Percentiles rank a stretch among this genome's conserved stretches.
phyloP scores from a whole-genome alignment of 2,113 vertebrate genomes.

The Etheostoma cragini region DNA sequence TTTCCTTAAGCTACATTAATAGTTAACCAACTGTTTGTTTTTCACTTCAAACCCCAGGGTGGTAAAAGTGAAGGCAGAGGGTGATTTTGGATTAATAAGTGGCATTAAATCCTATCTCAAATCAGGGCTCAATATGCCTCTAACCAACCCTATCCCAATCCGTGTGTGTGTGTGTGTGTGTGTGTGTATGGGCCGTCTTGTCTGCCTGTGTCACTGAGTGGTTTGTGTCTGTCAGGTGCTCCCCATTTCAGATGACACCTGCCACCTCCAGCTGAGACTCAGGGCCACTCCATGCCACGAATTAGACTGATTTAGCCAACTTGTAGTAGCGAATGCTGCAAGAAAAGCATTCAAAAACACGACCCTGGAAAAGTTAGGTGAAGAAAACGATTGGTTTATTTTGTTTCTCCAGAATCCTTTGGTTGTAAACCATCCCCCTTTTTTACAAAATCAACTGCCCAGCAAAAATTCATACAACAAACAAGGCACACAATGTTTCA shows the following conservation, averaged over 20 bases:
- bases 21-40: not conserved
- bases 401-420: not conserved
- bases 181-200: not conserved
- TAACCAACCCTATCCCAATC: not conserved
- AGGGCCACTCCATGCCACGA: slow-evolving; percentile 44
- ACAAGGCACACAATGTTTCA: slow-evolving; percentile 60
- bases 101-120: not conserved
- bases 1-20: not conserved
- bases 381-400: slow-evolving; percentile 25
- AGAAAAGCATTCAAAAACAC: slow-evolving; percentile 43
- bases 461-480: slow-evolving; percentile 17
- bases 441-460: slow-evolving; percentile 31
- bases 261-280: slow-evolving; percentile 59
- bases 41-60: not conserved
- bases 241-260: slow-evolving; percentile 44
- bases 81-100: not conserved
- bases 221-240: slow-evolving; percentile 27
- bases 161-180: not conserved
- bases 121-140: not conserved
- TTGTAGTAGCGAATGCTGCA: not conserved
- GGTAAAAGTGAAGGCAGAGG: not conserved
- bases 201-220: slow-evolving; percentile 70
- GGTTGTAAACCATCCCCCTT: not conserved
- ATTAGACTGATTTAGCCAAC: not conserved
- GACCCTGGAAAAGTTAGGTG: not conserved